Percentiles rank a stretch among this genome's conserved stretches.
Evolutionary conservation across 2,888 invertebrate genomes (phyloP).

Genomic region (Syrista parreyssii): DNA sequence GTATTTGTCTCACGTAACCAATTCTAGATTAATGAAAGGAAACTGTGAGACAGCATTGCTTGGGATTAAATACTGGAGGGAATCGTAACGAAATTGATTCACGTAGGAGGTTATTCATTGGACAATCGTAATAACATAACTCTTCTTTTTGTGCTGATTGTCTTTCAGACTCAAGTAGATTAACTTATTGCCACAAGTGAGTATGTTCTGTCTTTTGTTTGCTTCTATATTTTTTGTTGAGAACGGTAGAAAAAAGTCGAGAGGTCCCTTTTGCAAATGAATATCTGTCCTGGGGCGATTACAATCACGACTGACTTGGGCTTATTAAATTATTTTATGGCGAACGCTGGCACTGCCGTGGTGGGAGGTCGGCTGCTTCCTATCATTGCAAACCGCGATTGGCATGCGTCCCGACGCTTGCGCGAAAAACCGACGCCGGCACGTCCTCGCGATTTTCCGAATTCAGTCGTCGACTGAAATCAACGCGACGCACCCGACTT

Average conservation of each 20-base stretch:
- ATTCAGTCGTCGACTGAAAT: conserved; percentile 47
- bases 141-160: neutral
- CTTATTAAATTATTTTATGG: neutral
- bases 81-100: neutral
- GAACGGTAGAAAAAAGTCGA: neutral
- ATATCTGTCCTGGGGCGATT: neutral
- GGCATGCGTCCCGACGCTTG: conserved; percentile 36
- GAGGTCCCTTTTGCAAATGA: neutral
- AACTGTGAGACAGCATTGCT: neutral
- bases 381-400: conserved; percentile 21
- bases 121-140: neutral
- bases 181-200: neutral
- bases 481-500: conserved; percentile 24
- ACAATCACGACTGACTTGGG: neutral
- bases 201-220: neutral
- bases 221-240: neutral
- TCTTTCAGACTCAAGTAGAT: neutral
- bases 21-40: neutral
- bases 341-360: neutral
- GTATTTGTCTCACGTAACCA: neutral
- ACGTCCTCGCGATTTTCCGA: conserved; percentile 28
- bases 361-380: neutral
- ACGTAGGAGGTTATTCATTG: neutral
- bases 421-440: conserved; percentile 35
- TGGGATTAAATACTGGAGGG: neutral